Conservation (phyloP, 2,888 invertebrate species). For the Perithous albicinctus region DNA sequence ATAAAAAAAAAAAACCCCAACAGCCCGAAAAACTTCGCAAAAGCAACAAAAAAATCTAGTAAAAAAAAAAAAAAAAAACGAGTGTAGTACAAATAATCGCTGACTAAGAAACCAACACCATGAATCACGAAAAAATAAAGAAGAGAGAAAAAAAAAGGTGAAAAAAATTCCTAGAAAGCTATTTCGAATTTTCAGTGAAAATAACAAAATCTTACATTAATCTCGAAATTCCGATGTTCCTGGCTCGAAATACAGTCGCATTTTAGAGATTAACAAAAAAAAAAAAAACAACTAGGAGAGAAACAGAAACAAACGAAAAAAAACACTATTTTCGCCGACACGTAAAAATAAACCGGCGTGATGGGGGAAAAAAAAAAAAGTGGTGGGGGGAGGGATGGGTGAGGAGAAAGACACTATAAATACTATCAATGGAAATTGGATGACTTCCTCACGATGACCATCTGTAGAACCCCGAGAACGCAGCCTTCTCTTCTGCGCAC, state of each 20-base stretch:
- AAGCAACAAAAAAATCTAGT: background rate
- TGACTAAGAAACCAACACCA: slow-evolving; percentile 65
- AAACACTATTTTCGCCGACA: slow-evolving; percentile 41
- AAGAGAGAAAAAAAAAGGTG: slow-evolving; percentile 40
- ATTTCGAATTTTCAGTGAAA: background rate
- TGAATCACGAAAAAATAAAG: slow-evolving; percentile 69
- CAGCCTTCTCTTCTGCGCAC: slow-evolving; percentile 67
- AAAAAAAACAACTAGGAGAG: too few relatives aligned
- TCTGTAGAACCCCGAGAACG: slow-evolving; percentile 76
- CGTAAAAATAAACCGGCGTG: slow-evolving; percentile 68
- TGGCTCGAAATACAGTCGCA: background rate
- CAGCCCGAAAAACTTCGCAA: background rate
- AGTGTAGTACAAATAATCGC: slow-evolving; percentile 28
- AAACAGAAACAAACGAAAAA: too few relatives aligned
- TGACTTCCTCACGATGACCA: slow-evolving; percentile 77
- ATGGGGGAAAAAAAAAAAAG: background rate
- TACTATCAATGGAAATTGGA: slow-evolving; percentile 81
- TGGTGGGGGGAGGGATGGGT: background rate
- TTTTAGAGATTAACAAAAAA: slow-evolving; percentile 33
- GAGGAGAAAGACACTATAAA: slow-evolving; percentile 79
- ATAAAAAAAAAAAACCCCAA: too few relatives aligned
- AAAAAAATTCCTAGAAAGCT: slow-evolving; percentile 7
- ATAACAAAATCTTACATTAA: background rate
- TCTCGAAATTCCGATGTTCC: slow-evolving; percentile 16
- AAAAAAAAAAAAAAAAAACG: slow-evolving; percentile 15